Percentiles rank a stretch among this genome's conserved stretches.
These are phyloP conservation scores for Streptopelia turtur DNA, from an alignment of 2,797 vertebrate species.

Conservation along the genomic window DNA sequence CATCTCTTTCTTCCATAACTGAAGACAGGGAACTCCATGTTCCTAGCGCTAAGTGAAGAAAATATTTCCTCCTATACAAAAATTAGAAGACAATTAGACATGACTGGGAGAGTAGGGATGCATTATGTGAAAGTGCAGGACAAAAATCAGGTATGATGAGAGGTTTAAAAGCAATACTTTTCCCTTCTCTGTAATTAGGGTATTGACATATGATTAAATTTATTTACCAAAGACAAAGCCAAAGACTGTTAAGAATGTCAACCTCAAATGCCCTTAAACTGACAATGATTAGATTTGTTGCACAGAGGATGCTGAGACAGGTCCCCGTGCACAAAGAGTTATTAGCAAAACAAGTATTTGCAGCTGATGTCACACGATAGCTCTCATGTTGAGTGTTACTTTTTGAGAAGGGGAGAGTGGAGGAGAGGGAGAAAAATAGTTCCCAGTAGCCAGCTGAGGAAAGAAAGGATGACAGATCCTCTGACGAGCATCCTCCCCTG, in stretches of 20 bases:
- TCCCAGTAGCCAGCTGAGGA: neutral
- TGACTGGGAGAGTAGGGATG: neutral
- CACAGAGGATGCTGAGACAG: neutral
- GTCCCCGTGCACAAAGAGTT: neutral
- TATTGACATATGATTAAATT: neutral
- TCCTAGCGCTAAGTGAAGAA: neutral
- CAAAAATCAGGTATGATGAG: neutral
- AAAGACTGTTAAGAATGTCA: neutral
- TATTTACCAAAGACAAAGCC: neutral
- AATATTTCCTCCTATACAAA: neutral
- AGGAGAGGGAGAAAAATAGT: neutral
- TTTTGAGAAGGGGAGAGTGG: neutral
- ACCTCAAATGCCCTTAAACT: neutral
- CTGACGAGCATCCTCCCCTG: fast-evolving
- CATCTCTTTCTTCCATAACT: neutral
- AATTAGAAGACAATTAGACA: neutral
- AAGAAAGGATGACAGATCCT: neutral
- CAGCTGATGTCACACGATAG: neutral
- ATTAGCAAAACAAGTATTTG: neutral
- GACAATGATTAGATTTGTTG: neutral
- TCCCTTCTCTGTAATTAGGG: neutral
- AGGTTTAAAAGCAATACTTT: neutral
- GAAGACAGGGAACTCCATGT: neutral
- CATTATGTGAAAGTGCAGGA: neutral
- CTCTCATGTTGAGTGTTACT: neutral